Base-by-base conservation (phyloP, 2,888 invertebrate genomes). In the Scaeva pyrastri region DNA sequence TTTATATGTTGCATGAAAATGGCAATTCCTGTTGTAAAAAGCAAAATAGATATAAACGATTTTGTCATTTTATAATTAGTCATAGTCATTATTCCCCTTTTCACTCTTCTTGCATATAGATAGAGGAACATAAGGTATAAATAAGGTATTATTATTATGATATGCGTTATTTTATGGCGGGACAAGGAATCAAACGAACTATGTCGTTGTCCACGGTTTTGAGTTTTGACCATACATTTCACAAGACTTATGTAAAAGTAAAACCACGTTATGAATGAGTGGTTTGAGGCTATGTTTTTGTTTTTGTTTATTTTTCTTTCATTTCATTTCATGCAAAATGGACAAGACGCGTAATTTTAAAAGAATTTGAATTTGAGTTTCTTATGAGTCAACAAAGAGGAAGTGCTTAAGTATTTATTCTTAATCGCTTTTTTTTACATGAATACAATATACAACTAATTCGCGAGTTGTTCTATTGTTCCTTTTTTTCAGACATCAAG, bases 201-300 rank as follows among this genome's bases (percentile, higher is more conserved):
- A 31, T 31, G 41, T 64, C 26, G 64, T 45, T 26, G 26, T 19
- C 64, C 16, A 45, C 45, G 26, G 43, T 31, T 64, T 64, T 23
- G 64, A n/a, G n/a, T n/a, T n/a, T n/a, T n/a, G 45, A 45, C 64
- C 31, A 31, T 31, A 64, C 45, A 64, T 64, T 64, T 64, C 64
- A 26, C 16, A 64, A 64, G 45, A 64, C 8, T 78, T 83, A 74
- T 70, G 74, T 74, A 83, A 78, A 83, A 60, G 23, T 12, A 48
- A 45, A 64, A 55, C 19, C 21, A 78, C 68, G 58, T 48, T 73
- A 50, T 16, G 41, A 23, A 41, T 62, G 45, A 73, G 62, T 83
- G 48, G 36, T 45, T 58, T 66, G 43, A 19, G 39, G 62, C 14
- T 60, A 43, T n/a, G n/a, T 52, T 43, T n/a, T 23, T 31, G 26